Evolutionary conservation across 2,888 invertebrate species (phyloP).

Genomic region (Xanthorhoe designata): DNA sequence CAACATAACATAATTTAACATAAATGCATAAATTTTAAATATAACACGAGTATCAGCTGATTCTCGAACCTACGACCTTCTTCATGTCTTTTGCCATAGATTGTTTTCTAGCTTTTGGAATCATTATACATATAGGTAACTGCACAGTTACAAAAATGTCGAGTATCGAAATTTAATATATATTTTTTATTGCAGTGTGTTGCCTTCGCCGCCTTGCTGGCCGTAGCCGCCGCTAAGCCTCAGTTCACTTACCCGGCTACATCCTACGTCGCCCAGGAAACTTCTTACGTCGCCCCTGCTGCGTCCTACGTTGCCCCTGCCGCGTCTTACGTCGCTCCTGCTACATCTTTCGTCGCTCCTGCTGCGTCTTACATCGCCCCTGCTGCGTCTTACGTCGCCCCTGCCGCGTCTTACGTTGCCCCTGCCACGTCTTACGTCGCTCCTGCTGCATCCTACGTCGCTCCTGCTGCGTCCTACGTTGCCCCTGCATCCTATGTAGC

Average conservation of each 20-base stretch:
- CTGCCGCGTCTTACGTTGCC: conserved; percentile 9
- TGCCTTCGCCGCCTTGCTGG: conserved; percentile 56
- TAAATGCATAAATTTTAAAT: not conserved
- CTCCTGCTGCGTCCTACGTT: conserved; percentile 16
- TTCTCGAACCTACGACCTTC: not conserved
- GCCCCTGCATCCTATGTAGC: conserved; percentile 12
- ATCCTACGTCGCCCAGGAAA: conserved; percentile 13
- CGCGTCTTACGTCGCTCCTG: conserved; percentile 8
- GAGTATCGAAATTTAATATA: too few species aligned
- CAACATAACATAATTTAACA: too few species aligned
- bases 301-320: conserved; percentile 18
- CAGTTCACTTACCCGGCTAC: conserved; percentile 18
- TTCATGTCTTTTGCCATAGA: too few species aligned
- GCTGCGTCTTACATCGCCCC: conserved; percentile 15
- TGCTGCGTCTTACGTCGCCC: conserved; percentile 17
- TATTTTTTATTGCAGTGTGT: conserved; percentile 50
- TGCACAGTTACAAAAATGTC: too few species aligned
- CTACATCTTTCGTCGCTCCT: conserved; percentile 10
- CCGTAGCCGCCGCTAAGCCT: conserved; percentile 62
- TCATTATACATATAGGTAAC: too few species aligned
- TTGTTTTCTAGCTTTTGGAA: too few species aligned
- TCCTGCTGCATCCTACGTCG: conserved; percentile 15
- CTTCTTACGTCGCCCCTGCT: conserved; percentile 14
- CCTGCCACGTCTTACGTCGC: conserved; percentile 11
- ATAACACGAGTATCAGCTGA: not conserved